A percentile compares a stretch with the other conserved stretches of the same genome.
These are phyloP conservation scores for Scytalopus superciliaris DNA, from an alignment of 2,113 vertebrate genomes.

Conservation along the genomic window DNA sequence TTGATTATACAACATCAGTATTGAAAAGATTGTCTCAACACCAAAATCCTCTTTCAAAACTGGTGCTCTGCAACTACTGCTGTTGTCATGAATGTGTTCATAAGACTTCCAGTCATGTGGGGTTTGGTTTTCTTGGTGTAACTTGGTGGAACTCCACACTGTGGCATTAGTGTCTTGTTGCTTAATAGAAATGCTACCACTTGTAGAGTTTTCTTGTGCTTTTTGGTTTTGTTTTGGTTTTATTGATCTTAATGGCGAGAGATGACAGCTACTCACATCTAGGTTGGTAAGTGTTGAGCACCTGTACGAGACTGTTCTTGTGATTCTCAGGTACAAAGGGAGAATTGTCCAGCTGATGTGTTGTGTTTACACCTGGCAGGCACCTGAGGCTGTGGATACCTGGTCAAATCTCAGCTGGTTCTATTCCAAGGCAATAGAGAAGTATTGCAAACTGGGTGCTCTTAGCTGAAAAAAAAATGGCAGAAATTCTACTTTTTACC, in stretches of 20 bases:
- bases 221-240: neutral
- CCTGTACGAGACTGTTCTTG: neutral
- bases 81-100: constrained; percentile 10
- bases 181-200: neutral
- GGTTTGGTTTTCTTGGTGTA: constrained; percentile 17
- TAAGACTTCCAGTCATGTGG: constrained; percentile 48
- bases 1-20: constrained; percentile 65
- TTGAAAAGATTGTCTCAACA: constrained; percentile 64
- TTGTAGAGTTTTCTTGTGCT: neutral
- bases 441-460: neutral
- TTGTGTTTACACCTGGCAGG: neutral
- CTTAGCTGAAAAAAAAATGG: neutral
- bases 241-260: neutral
- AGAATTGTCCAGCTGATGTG: neutral
- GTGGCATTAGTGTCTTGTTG: constrained; percentile 4
- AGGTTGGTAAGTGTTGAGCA: constrained; percentile 46
- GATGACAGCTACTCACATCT: neutral
- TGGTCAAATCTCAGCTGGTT: constrained; percentile 3
- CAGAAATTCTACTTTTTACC: constrained; percentile 22
- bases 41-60: constrained; percentile 57
- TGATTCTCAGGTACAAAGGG: neutral
- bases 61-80: constrained; percentile 60
- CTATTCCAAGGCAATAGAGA: neutral
- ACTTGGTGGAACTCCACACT: neutral
- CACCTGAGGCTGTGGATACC: neutral